A percentile compares a stretch with the other conserved stretches of the same genome.
These are phyloP conservation scores for Alsophila aescularia DNA, from an alignment of 2,888 invertebrate genomes.

Conservation along the genomic window DNA sequence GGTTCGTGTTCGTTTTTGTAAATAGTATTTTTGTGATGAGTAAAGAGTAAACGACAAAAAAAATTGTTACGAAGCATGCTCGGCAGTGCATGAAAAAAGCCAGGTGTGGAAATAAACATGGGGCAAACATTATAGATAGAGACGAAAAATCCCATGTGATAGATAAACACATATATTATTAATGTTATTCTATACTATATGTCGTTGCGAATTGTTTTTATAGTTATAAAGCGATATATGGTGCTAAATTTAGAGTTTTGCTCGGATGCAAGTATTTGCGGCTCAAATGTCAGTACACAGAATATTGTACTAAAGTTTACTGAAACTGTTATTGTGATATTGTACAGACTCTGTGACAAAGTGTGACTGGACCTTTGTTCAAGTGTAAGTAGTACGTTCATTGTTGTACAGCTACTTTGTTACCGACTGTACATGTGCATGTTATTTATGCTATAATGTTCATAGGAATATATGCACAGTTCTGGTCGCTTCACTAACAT, in stretches of 20 bases:
- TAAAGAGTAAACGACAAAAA: slow-evolving; percentile 79
- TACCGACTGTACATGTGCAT: slow-evolving; percentile 22
- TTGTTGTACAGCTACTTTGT: slow-evolving; percentile 19
- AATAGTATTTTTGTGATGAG: slow-evolving; percentile 75
- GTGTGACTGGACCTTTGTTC: slow-evolving; percentile 7
- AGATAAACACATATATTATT: slow-evolving; percentile 4
- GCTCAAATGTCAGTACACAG: slow-evolving; percentile 40
- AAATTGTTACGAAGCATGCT: slow-evolving; percentile 46
- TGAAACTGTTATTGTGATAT: slow-evolving; percentile 26
- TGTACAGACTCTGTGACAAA: slow-evolving; percentile 25
- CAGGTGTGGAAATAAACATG: slow-evolving; percentile 31
- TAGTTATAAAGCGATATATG: slow-evolving; percentile 28
- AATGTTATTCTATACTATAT: slow-evolving; percentile 6
- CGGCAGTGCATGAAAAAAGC: slow-evolving; percentile 43
- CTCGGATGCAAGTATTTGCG: slow-evolving; percentile 41
- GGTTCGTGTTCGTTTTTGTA: slow-evolving; percentile 71
- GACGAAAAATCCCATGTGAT: slow-evolving; percentile 25
- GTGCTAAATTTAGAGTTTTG: slow-evolving; percentile 39
- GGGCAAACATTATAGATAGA: slow-evolving; percentile 14
- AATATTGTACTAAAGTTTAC: slow-evolving; percentile 31
- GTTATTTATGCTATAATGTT: slow-evolving; percentile 15
- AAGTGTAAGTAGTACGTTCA: slow-evolving; percentile 12
- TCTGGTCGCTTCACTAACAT: slow-evolving; percentile 10
- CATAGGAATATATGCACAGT: slow-evolving; percentile 24
- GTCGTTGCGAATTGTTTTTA: slow-evolving; percentile 16